Conservation (phyloP, 2,113 vertebrate species). For the Phoxinus phoxinus region DNA sequence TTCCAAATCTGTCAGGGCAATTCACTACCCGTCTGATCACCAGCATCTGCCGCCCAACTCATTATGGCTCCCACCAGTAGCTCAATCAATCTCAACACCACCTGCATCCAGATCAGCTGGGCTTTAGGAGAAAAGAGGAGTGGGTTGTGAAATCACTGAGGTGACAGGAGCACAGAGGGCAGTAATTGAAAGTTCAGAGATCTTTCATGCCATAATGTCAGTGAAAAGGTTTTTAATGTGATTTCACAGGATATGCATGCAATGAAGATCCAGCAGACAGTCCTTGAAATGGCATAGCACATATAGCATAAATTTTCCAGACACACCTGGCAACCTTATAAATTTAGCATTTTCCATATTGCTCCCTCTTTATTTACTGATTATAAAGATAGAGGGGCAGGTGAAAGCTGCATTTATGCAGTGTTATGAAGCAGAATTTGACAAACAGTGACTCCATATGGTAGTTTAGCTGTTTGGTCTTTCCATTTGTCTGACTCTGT, state of each 20-base stretch:
- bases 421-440: slow-evolving; percentile 2
- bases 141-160: slow-evolving; percentile 4
- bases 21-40: slow-evolving; percentile 41
- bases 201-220: neutral
- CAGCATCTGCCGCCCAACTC: slow-evolving; percentile 20
- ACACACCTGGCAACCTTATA: slow-evolving; percentile 34
- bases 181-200: neutral
- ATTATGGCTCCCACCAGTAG: slow-evolving; percentile 35
- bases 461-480: neutral
- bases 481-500: neutral
- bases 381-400: slow-evolving; percentile 7
- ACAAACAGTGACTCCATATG: slow-evolving; percentile 12
- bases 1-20: slow-evolving; percentile 45
- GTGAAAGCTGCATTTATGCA: neutral
- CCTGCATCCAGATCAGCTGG: slow-evolving; percentile 38
- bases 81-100: slow-evolving; percentile 41
- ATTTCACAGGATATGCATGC: slow-evolving; percentile 13
- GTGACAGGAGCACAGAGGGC: neutral
- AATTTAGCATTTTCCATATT: neutral
- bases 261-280: slow-evolving; percentile 15
- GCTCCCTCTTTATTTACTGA: slow-evolving; percentile 19
- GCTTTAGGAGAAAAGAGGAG: neutral
- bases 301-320: slow-evolving; percentile 5
- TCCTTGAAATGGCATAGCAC: slow-evolving; percentile 36
- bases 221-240: slow-evolving; percentile 29